Conservation (phyloP, 2,888 invertebrate species). For the Neoaliturus tenellus region DNA sequence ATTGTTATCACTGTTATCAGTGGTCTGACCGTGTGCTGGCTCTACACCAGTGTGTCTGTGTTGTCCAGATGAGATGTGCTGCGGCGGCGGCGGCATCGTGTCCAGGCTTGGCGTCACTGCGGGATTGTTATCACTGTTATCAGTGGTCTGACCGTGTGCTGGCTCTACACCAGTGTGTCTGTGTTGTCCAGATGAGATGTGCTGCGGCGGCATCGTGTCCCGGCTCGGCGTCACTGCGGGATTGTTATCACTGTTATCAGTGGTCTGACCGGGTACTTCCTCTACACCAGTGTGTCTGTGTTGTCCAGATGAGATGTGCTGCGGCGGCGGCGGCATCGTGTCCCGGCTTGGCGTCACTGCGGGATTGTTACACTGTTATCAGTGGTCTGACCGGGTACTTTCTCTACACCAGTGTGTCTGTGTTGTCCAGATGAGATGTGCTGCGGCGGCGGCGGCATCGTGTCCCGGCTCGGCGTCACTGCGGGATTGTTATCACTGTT, state of each 20-base stretch:
- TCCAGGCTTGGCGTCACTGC: constrained; percentile 73
- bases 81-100: too few relatives aligned
- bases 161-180: too few relatives aligned
- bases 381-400: constrained; percentile 68
- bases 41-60: too few relatives aligned
- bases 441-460: background rate
- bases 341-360: constrained; percentile 71
- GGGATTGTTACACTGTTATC: constrained; percentile 72
- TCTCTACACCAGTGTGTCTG: background rate
- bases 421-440: background rate
- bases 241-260: constrained; percentile 71
- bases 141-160: constrained; percentile 68
- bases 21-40: too few relatives aligned
- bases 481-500: background rate
- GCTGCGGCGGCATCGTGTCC: background rate
- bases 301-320: constrained; percentile 7
- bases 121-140: constrained; percentile 72
- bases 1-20: too few relatives aligned
- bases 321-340: background rate
- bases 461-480: background rate
- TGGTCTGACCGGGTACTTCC: constrained; percentile 69
- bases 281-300: too few relatives aligned
- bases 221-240: constrained; percentile 73
- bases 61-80: too few relatives aligned
- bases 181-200: constrained; percentile 13